A percentile compares a stretch with the other conserved stretches of the same genome.
Evolutionary conservation across 53 echinoderm and acorn worm genomes (phyloP).

Genomic region (Hippasteria phrygiana): DNA sequence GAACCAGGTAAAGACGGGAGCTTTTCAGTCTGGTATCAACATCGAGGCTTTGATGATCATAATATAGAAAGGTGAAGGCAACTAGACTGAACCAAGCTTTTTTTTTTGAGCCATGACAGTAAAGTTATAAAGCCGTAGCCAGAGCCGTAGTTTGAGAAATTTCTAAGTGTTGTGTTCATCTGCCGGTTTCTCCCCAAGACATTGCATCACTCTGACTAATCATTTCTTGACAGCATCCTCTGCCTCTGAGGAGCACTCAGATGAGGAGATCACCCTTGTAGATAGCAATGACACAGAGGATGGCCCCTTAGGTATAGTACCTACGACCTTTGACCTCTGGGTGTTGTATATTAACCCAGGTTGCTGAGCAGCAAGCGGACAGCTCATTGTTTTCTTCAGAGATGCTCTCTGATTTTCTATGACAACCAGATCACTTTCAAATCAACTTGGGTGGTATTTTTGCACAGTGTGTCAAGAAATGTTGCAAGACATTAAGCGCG

Average conservation of each 20-base stretch:
- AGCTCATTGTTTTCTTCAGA: neutral
- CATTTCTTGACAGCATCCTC: slow-evolving; percentile 27
- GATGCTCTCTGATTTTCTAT: neutral
- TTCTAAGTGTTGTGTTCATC: too few species aligned
- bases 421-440: neutral
- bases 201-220: neutral
- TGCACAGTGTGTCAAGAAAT: too few species aligned
- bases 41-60: too few species aligned
- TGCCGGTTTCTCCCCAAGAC: neutral
- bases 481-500: too few species aligned
- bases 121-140: too few species aligned
- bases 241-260: slow-evolving; percentile 26
- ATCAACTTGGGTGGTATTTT: neutral
- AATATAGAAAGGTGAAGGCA: too few species aligned
- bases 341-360: slow-evolving; percentile 13
- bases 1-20: too few species aligned
- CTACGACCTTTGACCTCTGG: slow-evolving; percentile 36
- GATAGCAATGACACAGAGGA: slow-evolving; percentile 20
- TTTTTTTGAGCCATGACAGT: too few species aligned
- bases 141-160: too few species aligned
- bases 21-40: too few species aligned
- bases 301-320: slow-evolving; percentile 34
- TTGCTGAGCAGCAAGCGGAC: neutral
- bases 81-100: too few species aligned
- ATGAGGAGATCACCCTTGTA: slow-evolving; percentile 14